Evolutionary conservation across 2,113 vertebrate species (phyloP), one percentile per base, ranked within the genome.

Genomic region (Caracal caracal): DNA sequence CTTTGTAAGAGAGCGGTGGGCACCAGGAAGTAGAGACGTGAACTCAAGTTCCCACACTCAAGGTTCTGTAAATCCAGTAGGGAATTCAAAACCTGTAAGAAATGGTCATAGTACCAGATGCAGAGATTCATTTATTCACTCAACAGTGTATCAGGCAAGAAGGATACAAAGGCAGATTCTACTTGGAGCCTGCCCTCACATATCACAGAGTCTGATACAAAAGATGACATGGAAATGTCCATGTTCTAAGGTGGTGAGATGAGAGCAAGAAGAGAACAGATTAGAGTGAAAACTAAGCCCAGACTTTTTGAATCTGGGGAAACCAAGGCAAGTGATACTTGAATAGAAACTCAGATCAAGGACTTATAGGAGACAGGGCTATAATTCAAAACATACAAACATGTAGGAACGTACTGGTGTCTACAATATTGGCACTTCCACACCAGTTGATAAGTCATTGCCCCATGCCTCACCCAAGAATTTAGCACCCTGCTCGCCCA

Each of bases 401-500:
- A 56, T 40, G 11, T 35, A 49, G 43, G 59, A 49, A 6, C 3
- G 17, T 53, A 43, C 10, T 17, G 1, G 4, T 88, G 75, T 88
- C 92, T 84, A 47, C 12, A 61, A 3, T 26, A 49, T 3, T 4
- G 13, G 28, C 79, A 65, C 1, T 65, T 88, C 17, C 6, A 22
- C 59, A 7, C 9, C 12, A 66, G 59, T 65, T 43, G 6, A 10
- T 70, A 9, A 35, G 5, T 30, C 9, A 22, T 30, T 43, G 5
- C 13, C 6, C 10, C 19, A 13, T 28, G 13, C 51, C 35, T 81
- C 15, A n/a, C 24, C 2, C 3, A 12, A 59, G 24, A 11, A 10
- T 43, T 88, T 20, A 26, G 5, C 4, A n/a, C 5, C 2, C 10
- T 30, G 6, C 0, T 6, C 1, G 4, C 49, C 2, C 0, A 26